A percentile compares a stretch with the other conserved stretches of the same genome.
These are phyloP conservation scores for Panopea generosa DNA, from an alignment of 2,888 invertebrate genomes.

Conservation along the genomic window DNA sequence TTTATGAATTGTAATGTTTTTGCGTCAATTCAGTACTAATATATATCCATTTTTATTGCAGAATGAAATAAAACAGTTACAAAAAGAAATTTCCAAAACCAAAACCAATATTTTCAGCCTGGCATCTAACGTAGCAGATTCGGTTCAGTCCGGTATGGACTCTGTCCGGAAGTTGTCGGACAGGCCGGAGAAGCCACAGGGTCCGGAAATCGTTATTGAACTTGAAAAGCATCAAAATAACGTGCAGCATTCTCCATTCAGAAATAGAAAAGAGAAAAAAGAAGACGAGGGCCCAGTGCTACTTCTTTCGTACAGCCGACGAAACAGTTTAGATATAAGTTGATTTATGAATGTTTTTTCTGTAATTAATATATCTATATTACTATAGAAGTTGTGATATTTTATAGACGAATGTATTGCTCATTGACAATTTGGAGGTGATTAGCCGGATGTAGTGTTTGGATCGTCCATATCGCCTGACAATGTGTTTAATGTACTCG, in stretches of 20 bases:
- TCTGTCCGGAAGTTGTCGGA: slow-evolving; percentile 16
- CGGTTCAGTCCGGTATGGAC: slow-evolving; percentile 38
- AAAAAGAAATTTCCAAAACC: slow-evolving; percentile 62
- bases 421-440: too few species aligned
- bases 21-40: too few species aligned
- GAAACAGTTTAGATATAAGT: slow-evolving; percentile 8
- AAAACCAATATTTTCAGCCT: slow-evolving; percentile 51
- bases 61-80: slow-evolving; percentile 63
- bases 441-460: too few species aligned
- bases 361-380: too few species aligned
- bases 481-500: too few species aligned
- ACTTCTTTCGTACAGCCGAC: slow-evolving; percentile 35
- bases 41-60: too few species aligned
- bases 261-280: slow-evolving; percentile 31
- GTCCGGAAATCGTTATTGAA: slow-evolving; percentile 19
- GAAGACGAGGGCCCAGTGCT: slow-evolving; percentile 34
- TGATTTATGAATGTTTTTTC: too few species aligned
- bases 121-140: slow-evolving; percentile 50
- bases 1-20: too few species aligned
- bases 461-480: too few species aligned
- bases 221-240: neutral
- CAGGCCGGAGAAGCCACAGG: slow-evolving; percentile 6
- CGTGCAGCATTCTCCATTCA: slow-evolving; percentile 35
- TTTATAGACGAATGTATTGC: too few species aligned
- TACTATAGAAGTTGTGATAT: too few species aligned